Evolutionary conservation across 1,140 invertebrate species (phyloP).

Genomic region (Heterodera carotae): DNA sequence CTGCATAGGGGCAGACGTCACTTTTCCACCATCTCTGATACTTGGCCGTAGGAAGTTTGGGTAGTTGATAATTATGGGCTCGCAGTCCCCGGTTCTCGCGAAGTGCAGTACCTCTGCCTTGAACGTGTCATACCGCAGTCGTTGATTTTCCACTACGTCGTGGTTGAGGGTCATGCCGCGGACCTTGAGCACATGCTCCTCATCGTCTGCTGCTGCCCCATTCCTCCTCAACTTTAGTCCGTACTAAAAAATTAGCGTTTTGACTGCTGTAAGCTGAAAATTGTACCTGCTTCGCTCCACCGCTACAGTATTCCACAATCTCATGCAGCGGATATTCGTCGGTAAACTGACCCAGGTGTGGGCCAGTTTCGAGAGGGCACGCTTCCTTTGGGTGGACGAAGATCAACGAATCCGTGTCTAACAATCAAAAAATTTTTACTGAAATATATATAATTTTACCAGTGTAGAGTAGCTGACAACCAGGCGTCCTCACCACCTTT

Average conservation of each 20-base stretch:
- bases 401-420: not conserved
- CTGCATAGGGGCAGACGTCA: not conserved
- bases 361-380: not conserved
- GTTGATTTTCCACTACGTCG: constrained; percentile 4
- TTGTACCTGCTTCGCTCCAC: not conserved
- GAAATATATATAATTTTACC: not conserved
- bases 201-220: not conserved
- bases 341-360: not conserved
- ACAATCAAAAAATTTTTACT: not conserved
- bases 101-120: not conserved
- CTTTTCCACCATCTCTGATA: not conserved
- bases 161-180: constrained; percentile 5
- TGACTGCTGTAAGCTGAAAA: no score
- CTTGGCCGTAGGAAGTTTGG: constrained; percentile 8
- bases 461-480: not conserved
- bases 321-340: no score
- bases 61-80: not conserved
- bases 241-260: constrained; percentile 1
- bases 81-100: no score
- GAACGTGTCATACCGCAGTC: constrained; percentile 3
- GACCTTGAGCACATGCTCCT: constrained; percentile 10
- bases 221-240: not conserved
- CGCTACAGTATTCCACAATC: not conserved
- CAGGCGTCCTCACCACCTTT: constrained; percentile 5
- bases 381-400: not conserved